A percentile compares a stretch with the other conserved stretches of the same genome.
Evolutionary conservation across 2,113 vertebrate genomes (phyloP).

Genomic region (Corythaixoides concolor): DNA sequence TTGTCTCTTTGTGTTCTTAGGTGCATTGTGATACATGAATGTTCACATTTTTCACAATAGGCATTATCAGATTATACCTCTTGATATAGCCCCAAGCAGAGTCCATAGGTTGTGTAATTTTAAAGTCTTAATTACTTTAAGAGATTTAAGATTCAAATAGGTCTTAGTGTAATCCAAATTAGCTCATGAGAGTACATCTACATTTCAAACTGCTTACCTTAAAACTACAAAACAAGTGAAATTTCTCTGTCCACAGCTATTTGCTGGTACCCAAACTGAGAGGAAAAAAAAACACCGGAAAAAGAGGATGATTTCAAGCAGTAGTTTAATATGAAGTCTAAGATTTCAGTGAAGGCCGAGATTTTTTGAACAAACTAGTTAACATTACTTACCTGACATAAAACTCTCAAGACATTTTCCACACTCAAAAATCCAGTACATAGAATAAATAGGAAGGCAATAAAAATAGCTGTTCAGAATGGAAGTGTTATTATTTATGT

Average conservation of each 20-base stretch:
- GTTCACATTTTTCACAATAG: background rate
- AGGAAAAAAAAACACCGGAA: background rate
- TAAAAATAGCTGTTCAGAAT: background rate
- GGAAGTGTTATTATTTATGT: background rate
- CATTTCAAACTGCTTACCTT: background rate
- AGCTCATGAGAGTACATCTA: background rate
- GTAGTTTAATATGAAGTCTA: background rate
- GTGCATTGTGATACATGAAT: background rate
- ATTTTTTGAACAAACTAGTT: background rate
- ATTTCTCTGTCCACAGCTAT: background rate
- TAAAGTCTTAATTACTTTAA: background rate
- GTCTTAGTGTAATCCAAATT: background rate
- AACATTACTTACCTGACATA: background rate
- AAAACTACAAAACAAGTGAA: background rate
- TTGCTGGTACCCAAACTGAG: background rate
- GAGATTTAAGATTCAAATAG: background rate
- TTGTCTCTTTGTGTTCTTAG: background rate
- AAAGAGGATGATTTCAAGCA: background rate
- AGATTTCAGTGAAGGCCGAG: background rate
- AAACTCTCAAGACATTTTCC: background rate
- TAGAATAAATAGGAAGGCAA: background rate
- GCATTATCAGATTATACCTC: background rate
- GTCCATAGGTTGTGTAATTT: background rate
- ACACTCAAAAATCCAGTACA: background rate
- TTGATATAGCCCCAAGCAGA: background rate